A percentile compares a stretch with the other conserved stretches of the same genome.
Conservation (phyloP, 2,888 invertebrate species). For the Lepidonotus clava region DNA sequence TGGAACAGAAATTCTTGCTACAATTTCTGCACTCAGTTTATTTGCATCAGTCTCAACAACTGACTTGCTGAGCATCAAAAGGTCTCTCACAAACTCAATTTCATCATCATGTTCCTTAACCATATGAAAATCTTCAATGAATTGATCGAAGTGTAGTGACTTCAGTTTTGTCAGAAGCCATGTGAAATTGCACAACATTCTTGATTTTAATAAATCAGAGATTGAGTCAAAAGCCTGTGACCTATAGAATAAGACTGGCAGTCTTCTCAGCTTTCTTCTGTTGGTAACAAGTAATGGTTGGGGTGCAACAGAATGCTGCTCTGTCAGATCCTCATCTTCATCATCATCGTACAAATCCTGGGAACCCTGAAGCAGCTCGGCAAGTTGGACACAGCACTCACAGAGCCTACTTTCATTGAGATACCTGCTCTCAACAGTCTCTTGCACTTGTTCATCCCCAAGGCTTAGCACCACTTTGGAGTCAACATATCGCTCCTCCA, state of each 20-base stretch:
- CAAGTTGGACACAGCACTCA: conserved; percentile 17
- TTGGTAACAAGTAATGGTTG: conserved; percentile 11
- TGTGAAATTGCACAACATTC: not conserved
- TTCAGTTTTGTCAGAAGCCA: conserved; percentile 38
- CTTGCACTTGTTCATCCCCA: conserved; percentile 22
- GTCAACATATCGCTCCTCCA: conserved; percentile 29
- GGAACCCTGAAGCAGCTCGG: not conserved
- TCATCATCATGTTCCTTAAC: conserved; percentile 31
- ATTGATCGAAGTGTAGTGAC: not conserved
- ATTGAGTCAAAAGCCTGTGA: conserved; percentile 18
- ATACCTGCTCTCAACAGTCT: not conserved
- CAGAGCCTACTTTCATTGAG: not conserved
- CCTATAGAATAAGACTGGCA: not conserved
- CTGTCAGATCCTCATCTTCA: not conserved
- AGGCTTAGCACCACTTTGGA: conserved; percentile 9
- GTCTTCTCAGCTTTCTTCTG: not conserved
- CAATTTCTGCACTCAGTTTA: not conserved
- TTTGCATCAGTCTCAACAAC: not conserved
- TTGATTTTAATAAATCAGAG: not conserved
- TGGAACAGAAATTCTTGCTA: not conserved
- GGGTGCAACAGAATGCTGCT: not conserved
- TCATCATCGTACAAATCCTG: not conserved
- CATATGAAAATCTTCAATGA: conserved; percentile 23
- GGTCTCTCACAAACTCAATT: conserved; percentile 3
- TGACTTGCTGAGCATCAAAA: conserved; percentile 13